Percentiles rank a stretch among this genome's conserved stretches.
These are phyloP conservation scores for Amphiduros pacificus DNA, from an alignment of 2,888 invertebrate genomes.

Conservation along the genomic window DNA sequence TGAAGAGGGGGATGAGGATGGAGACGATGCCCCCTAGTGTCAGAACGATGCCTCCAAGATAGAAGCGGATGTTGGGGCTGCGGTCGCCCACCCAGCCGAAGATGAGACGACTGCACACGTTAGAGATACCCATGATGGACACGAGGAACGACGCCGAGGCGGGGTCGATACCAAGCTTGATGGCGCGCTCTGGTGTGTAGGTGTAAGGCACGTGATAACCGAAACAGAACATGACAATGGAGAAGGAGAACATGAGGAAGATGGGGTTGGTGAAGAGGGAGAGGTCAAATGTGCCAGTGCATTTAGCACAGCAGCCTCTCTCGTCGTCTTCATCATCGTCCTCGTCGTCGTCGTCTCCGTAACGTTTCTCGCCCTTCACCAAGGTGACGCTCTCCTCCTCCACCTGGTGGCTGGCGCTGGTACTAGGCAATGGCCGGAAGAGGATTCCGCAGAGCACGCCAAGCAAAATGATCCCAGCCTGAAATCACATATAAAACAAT, in stretches of 20 bases:
- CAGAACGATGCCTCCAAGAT: constrained; percentile 15
- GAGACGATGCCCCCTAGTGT: constrained; percentile 22
- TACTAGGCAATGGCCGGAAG: constrained; percentile 15
- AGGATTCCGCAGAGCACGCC: constrained; percentile 15
- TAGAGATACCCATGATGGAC: constrained; percentile 26
- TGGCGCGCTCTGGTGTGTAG: constrained; percentile 25
- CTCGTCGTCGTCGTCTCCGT: not conserved
- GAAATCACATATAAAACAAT: no score
- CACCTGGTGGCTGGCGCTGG: not conserved
- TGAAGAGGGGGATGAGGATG: constrained; percentile 18
- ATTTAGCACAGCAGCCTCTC: not conserved
- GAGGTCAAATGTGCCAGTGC: constrained; percentile 9
- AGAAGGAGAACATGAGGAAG: constrained; percentile 17
- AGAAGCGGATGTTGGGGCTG: constrained; percentile 15
- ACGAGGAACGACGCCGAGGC: constrained; percentile 16
- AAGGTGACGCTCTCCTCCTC: not conserved
- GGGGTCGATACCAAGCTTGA: constrained; percentile 6
- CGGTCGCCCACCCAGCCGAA: constrained; percentile 27
- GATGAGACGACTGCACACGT: constrained; percentile 20
- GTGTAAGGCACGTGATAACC: constrained; percentile 32
- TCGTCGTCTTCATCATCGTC: not conserved
- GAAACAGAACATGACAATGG: constrained; percentile 23
- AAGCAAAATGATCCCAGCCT: constrained; percentile 10
- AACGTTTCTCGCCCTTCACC: not conserved
- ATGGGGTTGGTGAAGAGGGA: constrained; percentile 17